Evolutionary conservation across 2,113 vertebrate species (phyloP).

Genomic region (Rhynchomys soricoides): DNA sequence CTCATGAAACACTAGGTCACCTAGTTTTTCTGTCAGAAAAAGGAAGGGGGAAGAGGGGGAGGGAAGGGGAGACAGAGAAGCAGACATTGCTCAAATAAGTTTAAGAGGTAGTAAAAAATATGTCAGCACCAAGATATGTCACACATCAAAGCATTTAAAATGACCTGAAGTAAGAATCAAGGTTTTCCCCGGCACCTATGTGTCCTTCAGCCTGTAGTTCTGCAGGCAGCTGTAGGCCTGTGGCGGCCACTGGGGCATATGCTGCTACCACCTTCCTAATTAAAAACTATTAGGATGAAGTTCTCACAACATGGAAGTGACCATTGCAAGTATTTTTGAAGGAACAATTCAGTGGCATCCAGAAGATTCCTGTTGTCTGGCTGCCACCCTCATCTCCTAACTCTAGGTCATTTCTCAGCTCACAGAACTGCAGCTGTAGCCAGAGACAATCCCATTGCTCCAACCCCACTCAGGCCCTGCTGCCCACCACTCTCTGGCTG

Average conservation of each 20-base stretch:
- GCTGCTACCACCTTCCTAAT: not conserved
- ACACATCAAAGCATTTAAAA: not conserved
- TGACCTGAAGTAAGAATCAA: not conserved
- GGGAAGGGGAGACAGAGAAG: not conserved
- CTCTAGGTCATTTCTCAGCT: not conserved
- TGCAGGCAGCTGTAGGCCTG: accelerated
- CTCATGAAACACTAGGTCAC: not conserved
- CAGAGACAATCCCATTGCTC: accelerated
- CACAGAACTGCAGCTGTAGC: not conserved
- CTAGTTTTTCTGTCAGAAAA: not conserved
- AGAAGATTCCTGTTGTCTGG: accelerated
- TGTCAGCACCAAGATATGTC: accelerated
- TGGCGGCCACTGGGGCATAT: accelerated
- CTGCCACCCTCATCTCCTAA: accelerated
- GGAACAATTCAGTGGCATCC: accelerated
- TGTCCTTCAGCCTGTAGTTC: too few species aligned
- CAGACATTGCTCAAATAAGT: not conserved
- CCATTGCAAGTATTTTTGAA: too few species aligned
- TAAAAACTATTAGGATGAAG: not conserved
- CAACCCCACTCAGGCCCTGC: too few species aligned
- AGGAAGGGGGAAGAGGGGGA: not conserved
- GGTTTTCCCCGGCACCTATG: accelerated
- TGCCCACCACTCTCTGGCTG: not conserved
- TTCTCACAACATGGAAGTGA: not conserved
- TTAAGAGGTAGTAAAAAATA: not conserved